Conservation (phyloP, 2,888 invertebrate genomes). For the Phortica magna region DNA sequence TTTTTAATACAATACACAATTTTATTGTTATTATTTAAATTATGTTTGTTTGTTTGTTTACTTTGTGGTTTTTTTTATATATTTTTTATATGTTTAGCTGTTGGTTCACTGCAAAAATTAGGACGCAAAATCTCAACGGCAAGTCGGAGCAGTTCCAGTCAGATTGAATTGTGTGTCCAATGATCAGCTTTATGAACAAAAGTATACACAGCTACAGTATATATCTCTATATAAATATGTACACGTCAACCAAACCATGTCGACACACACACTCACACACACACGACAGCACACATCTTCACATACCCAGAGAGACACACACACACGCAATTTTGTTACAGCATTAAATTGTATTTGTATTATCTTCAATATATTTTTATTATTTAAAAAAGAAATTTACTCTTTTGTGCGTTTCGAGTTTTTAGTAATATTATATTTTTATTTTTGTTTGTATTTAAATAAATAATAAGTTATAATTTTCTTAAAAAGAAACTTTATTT, state of each 20-base stretch:
- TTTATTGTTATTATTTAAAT: constrained; percentile 19
- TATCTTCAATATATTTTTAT: neutral
- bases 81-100: constrained; percentile 77
- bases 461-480: constrained; percentile 27
- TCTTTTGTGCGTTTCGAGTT: constrained; percentile 33
- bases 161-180: constrained; percentile 72
- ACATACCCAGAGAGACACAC: constrained; percentile 42
- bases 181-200: constrained; percentile 48
- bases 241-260: constrained; percentile 38
- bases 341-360: constrained; percentile 24
- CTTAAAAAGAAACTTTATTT: constrained; percentile 38
- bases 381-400: neutral
- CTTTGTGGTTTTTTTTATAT: constrained; percentile 22
- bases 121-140: constrained; percentile 74
- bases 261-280: constrained; percentile 27
- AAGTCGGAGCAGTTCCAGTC: constrained; percentile 75
- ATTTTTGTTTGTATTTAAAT: neutral
- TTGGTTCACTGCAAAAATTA: constrained; percentile 80
- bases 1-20: neutral
- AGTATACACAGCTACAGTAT: constrained; percentile 11
- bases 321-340: constrained; percentile 36
- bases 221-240: neutral
- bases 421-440: neutral
- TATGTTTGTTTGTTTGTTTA: constrained; percentile 7
- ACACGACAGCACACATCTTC: constrained; percentile 51